Conservation (phyloP, 2,113 vertebrate genomes). For the Falco punctatus region DNA sequence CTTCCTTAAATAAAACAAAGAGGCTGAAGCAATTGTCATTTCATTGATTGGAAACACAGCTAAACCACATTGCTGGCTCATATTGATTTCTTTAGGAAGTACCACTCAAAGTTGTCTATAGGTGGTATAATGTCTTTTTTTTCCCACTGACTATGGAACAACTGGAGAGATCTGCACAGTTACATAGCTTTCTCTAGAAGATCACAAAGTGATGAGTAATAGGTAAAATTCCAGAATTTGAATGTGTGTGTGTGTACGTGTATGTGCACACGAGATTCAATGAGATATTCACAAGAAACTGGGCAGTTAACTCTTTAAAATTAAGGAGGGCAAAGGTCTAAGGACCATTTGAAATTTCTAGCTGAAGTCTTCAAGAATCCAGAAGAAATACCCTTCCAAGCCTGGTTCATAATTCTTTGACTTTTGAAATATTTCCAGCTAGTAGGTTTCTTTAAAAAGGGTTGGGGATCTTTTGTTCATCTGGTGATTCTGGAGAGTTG, state of each 20-base stretch:
- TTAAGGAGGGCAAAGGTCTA: neutral
- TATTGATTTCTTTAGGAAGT: neutral
- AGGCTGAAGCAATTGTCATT: neutral
- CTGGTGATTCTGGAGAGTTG: neutral
- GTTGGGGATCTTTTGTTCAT: neutral
- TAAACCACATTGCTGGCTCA: neutral
- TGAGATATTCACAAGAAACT: neutral
- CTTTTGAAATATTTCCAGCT: neutral
- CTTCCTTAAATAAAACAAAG: neutral
- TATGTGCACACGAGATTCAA: fast-evolving
- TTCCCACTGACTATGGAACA: neutral
- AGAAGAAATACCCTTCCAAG: neutral
- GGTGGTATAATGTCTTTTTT: neutral
- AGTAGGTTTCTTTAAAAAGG: neutral
- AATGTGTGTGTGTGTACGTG: neutral
- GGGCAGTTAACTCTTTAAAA: neutral
- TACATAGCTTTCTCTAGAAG: neutral
- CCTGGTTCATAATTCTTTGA: neutral
- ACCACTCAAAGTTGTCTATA: neutral
- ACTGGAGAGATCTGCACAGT: neutral
- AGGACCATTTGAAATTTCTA: neutral
- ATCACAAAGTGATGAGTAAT: neutral
- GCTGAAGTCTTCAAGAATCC: neutral
- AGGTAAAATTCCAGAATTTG: neutral
- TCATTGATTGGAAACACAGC: neutral